phyloP scores from a whole-genome alignment of 2,888 invertebrate genomes.

The Pandemis heparana region DNA sequence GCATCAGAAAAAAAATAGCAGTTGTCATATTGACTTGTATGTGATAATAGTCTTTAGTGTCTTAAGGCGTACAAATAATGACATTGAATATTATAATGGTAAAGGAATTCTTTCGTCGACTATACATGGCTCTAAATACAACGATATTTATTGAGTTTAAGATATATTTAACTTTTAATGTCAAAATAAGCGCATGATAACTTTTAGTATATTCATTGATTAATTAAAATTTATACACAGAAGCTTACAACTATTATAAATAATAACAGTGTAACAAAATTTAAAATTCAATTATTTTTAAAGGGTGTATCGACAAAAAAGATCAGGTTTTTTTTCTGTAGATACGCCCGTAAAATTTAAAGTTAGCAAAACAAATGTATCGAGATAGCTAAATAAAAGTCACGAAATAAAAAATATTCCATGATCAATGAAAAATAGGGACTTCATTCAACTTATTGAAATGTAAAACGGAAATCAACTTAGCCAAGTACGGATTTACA shows the following conservation, averaged over 20 bases:
- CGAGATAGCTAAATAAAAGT: constrained; percentile 2
- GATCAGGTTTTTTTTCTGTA: neutral
- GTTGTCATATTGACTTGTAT: no score
- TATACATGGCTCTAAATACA: no score
- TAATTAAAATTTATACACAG: neutral
- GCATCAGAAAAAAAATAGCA: no score
- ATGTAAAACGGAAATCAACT: no score
- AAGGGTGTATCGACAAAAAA: neutral
- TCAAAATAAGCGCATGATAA: no score
- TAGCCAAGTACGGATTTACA: no score
- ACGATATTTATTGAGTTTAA: no score
- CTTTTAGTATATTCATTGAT: neutral
- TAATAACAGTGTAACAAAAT: neutral
- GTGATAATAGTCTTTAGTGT: no score
- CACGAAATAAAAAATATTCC: neutral
- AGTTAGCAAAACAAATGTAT: constrained; percentile 17
- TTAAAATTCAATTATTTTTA: neutral
- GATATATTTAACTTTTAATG: no score
- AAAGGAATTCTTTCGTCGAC: no score
- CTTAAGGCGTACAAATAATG: no score
- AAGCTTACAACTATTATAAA: neutral
- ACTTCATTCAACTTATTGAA: constrained; percentile 9
- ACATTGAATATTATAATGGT: no score
- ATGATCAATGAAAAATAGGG: constrained; percentile 7
- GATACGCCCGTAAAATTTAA: neutral